Evolutionary conservation across 2,113 vertebrate species (phyloP).

Genomic region (Hyaena hyaena): DNA sequence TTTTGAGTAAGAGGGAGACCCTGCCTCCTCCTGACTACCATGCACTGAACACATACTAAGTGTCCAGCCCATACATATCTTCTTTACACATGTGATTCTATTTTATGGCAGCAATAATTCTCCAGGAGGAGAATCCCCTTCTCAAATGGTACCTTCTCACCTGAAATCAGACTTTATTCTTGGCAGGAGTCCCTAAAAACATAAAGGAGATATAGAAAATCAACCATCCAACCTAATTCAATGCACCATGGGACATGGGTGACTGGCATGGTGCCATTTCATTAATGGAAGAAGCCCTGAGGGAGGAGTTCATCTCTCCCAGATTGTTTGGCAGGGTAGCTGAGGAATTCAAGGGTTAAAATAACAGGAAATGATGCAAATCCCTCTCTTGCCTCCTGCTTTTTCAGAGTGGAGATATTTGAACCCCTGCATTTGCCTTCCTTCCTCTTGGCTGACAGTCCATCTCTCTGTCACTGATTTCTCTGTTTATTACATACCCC

Average conservation of each 20-base stretch:
- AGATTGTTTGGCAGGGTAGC: neutral
- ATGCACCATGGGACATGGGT: fast-evolving
- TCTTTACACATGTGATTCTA: neutral
- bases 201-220: neutral
- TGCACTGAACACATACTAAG: neutral
- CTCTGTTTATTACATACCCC: neutral
- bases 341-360: conserved; percentile 8
- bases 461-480: neutral
- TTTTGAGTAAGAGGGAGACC: neutral
- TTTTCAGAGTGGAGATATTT: neutral
- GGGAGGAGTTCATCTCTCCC: neutral
- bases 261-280: neutral
- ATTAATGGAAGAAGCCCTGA: neutral
- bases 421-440: neutral
- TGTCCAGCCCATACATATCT: neutral
- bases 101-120: neutral
- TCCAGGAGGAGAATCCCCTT: neutral
- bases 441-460: conserved; percentile 14
- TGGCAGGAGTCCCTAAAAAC: neutral
- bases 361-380: conserved; percentile 28
- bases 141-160: neutral
- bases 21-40: fast-evolving
- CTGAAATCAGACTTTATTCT: neutral
- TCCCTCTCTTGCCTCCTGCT: neutral
- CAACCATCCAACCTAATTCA: neutral